phyloP scores from a whole-genome alignment of 2,113 vertebrate species.

The Zosterops borbonicus region DNA sequence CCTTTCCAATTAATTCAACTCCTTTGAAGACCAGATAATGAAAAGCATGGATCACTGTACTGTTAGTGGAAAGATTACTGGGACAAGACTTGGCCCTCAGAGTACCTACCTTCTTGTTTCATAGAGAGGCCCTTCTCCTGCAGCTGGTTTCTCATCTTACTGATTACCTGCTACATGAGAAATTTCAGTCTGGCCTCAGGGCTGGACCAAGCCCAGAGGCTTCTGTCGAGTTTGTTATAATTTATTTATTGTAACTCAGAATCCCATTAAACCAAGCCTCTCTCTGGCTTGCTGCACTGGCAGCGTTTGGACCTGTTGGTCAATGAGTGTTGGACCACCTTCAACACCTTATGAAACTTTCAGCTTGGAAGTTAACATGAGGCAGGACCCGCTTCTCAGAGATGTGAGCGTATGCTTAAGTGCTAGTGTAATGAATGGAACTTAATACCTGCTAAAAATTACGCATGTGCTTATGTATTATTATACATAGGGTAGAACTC shows the following conservation, averaged over 20 bases:
- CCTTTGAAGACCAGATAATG: conserved; percentile 3
- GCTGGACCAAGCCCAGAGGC: conserved; percentile 39
- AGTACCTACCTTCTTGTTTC: not conserved
- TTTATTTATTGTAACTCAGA: conserved; percentile 58
- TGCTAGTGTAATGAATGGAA: not conserved
- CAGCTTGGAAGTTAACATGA: conserved; percentile 20
- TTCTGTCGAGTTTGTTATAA: conserved; percentile 60
- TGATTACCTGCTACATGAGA: conserved; percentile 68
- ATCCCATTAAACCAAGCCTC: conserved; percentile 31
- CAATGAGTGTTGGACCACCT: conserved; percentile 41
- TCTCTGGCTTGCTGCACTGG: conserved; percentile 39
- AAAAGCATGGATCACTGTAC: not conserved
- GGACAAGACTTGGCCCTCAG: conserved; percentile 9
- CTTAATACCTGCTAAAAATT: conserved; percentile 63
- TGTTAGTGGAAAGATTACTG: not conserved
- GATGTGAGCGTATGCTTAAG: not conserved
- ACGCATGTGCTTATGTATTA: conserved; percentile 17
- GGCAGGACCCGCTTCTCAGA: not conserved
- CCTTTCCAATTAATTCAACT: not conserved
- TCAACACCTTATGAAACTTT: conserved; percentile 52
- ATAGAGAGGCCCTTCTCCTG: conserved; percentile 28
- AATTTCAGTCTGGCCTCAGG: conserved; percentile 55
- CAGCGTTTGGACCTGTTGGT: conserved; percentile 12
- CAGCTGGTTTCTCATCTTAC: conserved; percentile 61
- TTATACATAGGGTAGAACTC: not conserved